A percentile compares a stretch with the other conserved stretches of the same genome.
Evolutionary conservation across 2,797 vertebrate genomes (phyloP).

Genomic region (Onychomys leucogaster): DNA sequence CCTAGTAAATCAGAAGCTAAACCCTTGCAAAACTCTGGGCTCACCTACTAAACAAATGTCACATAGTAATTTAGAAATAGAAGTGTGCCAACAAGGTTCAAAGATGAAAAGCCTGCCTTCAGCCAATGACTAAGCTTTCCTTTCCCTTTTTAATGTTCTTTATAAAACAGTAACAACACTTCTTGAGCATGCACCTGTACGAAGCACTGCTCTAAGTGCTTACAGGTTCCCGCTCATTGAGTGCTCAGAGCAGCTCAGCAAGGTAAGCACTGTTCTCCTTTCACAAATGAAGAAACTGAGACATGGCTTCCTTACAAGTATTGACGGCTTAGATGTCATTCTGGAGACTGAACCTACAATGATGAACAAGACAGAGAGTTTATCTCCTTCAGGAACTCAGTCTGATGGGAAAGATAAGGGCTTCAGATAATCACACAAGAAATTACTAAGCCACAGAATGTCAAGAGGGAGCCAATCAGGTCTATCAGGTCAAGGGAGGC

Average conservation of each 20-base stretch:
- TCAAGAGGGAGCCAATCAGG: neutral
- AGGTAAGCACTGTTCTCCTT: neutral
- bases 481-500: neutral
- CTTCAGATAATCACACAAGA: neutral
- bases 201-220: neutral
- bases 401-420: neutral
- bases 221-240: neutral
- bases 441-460: neutral
- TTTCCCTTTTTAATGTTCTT: neutral
- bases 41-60: neutral
- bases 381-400: neutral
- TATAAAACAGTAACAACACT: constrained; percentile 25
- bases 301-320: neutral
- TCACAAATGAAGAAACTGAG: constrained; percentile 6
- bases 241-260: neutral
- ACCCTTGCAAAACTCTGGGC: constrained; percentile 22
- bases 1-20: constrained; percentile 16
- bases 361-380: neutral
- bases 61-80: neutral
- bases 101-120: neutral
- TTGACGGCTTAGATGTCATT: neutral
- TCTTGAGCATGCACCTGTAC: neutral
- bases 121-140: neutral
- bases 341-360: neutral
- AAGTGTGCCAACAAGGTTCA: neutral